These are phyloP conservation scores for Chrysodeixis includens DNA, from an alignment of 2,888 invertebrate species.

Conservation along the genomic window DNA sequence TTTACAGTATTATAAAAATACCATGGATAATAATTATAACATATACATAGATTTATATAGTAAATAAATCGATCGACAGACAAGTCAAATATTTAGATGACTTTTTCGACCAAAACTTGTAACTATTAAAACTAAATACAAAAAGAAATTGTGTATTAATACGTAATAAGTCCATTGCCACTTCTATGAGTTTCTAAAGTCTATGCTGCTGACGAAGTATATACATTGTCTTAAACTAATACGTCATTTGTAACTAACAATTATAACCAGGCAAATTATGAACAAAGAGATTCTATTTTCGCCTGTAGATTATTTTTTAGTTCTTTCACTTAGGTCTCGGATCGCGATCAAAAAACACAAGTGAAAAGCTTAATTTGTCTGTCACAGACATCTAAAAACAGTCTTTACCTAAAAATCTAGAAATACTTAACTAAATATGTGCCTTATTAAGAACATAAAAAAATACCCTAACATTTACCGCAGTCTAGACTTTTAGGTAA, in stretches of 20 bases:
- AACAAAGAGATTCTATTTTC: neutral
- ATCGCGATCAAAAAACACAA: neutral
- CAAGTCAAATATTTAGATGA: neutral
- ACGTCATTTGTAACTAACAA: neutral
- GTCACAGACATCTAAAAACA: slow-evolving; percentile 21
- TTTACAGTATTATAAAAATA: slow-evolving; percentile 2
- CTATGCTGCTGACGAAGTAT: neutral
- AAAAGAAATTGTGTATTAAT: neutral
- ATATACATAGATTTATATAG: neutral
- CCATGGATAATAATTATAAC: neutral
- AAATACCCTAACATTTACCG: slow-evolving; percentile 9
- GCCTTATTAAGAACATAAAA: slow-evolving; percentile 14
- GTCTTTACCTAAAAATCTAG: slow-evolving; percentile 26
- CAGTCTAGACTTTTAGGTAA: slow-evolving; percentile 20
- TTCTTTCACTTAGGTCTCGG: neutral
- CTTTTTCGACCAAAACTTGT: neutral
- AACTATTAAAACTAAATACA: neutral
- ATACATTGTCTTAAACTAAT: neutral
- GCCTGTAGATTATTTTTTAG: too few species aligned
- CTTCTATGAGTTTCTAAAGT: neutral
- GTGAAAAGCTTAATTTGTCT: neutral
- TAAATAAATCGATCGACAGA: neutral
- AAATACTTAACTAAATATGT: slow-evolving; percentile 12
- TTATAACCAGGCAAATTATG: neutral
- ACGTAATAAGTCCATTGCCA: neutral